Conservation (phyloP, 2,113 vertebrate genomes). For the Argyrosomus japonicus region DNA sequence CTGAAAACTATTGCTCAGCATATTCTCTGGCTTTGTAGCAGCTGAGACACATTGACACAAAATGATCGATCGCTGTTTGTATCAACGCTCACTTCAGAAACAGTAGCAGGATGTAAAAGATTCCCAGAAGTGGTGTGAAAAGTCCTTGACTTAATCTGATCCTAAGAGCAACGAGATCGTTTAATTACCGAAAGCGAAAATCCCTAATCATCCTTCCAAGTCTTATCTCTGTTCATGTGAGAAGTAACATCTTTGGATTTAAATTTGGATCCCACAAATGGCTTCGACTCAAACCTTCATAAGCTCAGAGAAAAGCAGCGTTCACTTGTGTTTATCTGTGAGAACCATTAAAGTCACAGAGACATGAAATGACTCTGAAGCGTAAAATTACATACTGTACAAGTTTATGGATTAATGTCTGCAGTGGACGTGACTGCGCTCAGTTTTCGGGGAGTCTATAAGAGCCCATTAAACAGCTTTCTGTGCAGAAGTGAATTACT, state of each 20-base stretch:
- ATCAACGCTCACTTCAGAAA: not conserved
- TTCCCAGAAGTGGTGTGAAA: slow-evolving; percentile 56
- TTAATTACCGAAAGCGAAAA: slow-evolving; percentile 68
- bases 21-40: not conserved
- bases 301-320: slow-evolving; percentile 41
- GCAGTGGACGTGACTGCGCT: slow-evolving; percentile 32
- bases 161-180: slow-evolving; percentile 62
- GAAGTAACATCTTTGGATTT: slow-evolving; percentile 45
- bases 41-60: not conserved
- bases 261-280: slow-evolving; percentile 36
- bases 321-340: slow-evolving; percentile 65
- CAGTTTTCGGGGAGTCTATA: slow-evolving; percentile 9
- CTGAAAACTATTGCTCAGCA: not conserved
- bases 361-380: slow-evolving; percentile 63
- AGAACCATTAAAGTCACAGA: slow-evolving; percentile 59
- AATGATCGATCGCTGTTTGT: slow-evolving; percentile 6
- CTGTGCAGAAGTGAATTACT: slow-evolving; percentile 42
- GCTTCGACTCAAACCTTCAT: slow-evolving; percentile 23
- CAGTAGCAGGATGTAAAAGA: slow-evolving; percentile 16
- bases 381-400: slow-evolving; percentile 70
- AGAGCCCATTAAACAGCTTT: slow-evolving; percentile 54
- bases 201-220: slow-evolving; percentile 48
- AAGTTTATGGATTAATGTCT: slow-evolving; percentile 70
- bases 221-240: slow-evolving; percentile 60
- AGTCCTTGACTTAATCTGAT: slow-evolving; percentile 67